phyloP scores from a whole-genome alignment of 92 coral and sea anemone species.

The Diadumene lineata region DNA sequence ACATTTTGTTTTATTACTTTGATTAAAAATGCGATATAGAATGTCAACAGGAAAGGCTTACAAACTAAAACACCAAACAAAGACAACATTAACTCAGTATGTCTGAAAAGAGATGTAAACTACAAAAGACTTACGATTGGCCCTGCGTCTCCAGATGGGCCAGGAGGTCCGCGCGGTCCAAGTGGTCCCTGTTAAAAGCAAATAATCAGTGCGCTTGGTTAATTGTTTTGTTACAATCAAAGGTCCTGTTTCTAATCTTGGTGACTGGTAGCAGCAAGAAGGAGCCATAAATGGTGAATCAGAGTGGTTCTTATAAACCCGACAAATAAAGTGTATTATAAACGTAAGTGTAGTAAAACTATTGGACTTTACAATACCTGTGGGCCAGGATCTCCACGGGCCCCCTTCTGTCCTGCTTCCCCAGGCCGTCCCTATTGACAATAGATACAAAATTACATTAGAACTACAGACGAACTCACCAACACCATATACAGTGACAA shows the following conservation, averaged over 20 bases:
- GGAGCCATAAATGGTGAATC: too few species aligned
- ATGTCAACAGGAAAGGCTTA: too few species aligned
- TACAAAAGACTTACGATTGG: slow-evolving; percentile 53
- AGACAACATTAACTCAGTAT: too few species aligned
- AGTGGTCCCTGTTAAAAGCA: slow-evolving; percentile 57
- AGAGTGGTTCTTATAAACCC: too few species aligned
- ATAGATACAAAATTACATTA: background rate
- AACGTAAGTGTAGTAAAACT: background rate
- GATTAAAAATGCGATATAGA: too few species aligned
- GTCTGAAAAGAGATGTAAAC: background rate
- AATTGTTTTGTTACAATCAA: too few species aligned
- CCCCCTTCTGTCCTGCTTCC: slow-evolving; percentile 84
- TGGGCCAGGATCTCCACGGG: slow-evolving; percentile 97
- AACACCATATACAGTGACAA: slow-evolving; percentile 66
- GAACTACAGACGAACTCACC: slow-evolving; percentile 30
- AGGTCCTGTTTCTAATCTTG: too few species aligned
- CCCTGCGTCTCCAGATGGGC: slow-evolving; percentile 78
- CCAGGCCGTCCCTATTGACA: slow-evolving; percentile 80
- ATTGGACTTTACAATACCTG: slow-evolving; percentile 37
- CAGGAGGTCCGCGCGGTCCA: slow-evolving; percentile 80
- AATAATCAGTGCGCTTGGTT: too few species aligned
- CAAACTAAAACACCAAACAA: too few species aligned
- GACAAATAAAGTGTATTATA: too few species aligned
- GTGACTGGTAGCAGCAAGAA: too few species aligned
- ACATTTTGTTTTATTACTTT: background rate